Conservation (phyloP, 2,888 invertebrate species). For the Habroteleia sp. region DNA sequence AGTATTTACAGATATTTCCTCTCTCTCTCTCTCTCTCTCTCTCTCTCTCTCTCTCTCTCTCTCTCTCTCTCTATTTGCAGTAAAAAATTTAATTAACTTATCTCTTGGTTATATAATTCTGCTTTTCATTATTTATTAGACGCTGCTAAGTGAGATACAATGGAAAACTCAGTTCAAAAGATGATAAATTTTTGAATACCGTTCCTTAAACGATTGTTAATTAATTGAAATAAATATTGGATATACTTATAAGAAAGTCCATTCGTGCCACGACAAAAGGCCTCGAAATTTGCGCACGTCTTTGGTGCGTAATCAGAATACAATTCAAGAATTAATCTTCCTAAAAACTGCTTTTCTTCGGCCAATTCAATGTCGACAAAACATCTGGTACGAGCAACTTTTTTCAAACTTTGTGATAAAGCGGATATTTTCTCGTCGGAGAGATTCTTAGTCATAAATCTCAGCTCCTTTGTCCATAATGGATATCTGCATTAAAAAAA, state of each 20-base stretch:
- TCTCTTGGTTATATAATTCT: too few relatives aligned
- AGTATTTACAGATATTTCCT: too few relatives aligned
- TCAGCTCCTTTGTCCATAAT: conserved; percentile 54
- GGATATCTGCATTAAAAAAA: conserved; percentile 60
- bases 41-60: too few relatives aligned
- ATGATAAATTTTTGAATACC: conserved; percentile 11
- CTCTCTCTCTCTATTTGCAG: too few relatives aligned
- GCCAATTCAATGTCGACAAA: conserved; percentile 75
- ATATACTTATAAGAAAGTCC: conserved; percentile 77
- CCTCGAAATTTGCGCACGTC: conserved; percentile 78
- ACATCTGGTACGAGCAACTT: conserved; percentile 68
- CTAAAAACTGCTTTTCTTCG: conserved; percentile 70
- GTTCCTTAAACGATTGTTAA: conserved; percentile 2
- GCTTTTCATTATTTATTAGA: too few relatives aligned
- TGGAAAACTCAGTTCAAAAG: neutral
- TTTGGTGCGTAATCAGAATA: conserved; percentile 77
- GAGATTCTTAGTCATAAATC: conserved; percentile 53
- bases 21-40: too few relatives aligned
- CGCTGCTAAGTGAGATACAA: too few relatives aligned
- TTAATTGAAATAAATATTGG: conserved; percentile 6
- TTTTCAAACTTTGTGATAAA: conserved; percentile 43
- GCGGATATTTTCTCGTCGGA: conserved; percentile 50
- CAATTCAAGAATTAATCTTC: conserved; percentile 77
- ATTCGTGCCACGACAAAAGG: conserved; percentile 74
- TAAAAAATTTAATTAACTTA: too few relatives aligned